Percentiles rank a stretch among this genome's conserved stretches.
These are phyloP conservation scores for Drymodes brunneopygia DNA, from an alignment of 2,113 vertebrate genomes.

Conservation along the genomic window DNA sequence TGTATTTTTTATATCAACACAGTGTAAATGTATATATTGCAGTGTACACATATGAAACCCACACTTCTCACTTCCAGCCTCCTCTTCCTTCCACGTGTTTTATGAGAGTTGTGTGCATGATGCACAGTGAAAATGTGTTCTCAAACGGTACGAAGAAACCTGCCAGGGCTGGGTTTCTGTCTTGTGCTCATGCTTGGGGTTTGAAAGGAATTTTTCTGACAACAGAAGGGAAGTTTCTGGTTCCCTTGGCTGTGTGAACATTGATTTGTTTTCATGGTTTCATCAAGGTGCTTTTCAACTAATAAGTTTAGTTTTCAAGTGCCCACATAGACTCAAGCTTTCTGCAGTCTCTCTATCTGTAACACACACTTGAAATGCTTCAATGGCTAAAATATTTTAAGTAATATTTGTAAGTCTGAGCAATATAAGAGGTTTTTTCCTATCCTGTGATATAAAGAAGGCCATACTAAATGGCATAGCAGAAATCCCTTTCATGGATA, in stretches of 20 bases:
- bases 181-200: background rate
- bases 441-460: background rate
- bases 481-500: background rate
- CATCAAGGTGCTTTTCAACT: background rate
- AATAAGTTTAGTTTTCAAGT: background rate
- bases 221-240: background rate
- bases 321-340: background rate
- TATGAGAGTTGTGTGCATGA: background rate
- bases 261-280: background rate
- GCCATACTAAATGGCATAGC: background rate
- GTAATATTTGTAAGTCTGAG: background rate
- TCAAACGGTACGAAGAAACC: background rate
- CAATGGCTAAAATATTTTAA: background rate
- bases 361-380: background rate
- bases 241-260: background rate
- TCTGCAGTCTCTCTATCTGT: background rate
- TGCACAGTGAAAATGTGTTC: background rate
- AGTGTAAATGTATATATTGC: too few relatives aligned
- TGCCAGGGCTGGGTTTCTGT: background rate
- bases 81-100: background rate
- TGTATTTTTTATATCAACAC: too few relatives aligned
- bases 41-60: background rate
- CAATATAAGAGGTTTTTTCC: background rate
- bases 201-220: background rate
- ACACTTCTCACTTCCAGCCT: background rate